These are phyloP conservation scores for Mythimna lalbum DNA, from an alignment of 2,888 invertebrate genomes.

Conservation along the genomic window DNA sequence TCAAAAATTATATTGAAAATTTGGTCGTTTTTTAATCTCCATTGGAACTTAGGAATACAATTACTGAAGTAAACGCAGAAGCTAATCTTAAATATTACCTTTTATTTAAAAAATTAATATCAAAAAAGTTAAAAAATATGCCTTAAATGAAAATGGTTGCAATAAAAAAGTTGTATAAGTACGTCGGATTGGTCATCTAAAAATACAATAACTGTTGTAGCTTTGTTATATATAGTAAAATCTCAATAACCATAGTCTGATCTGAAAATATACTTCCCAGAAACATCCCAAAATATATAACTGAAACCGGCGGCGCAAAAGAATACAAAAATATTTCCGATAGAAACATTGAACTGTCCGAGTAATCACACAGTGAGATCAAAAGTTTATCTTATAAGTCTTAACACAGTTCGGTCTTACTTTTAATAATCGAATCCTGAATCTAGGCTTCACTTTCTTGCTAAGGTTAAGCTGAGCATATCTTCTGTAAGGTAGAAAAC, in stretches of 20 bases:
- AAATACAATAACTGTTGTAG: too few relatives aligned
- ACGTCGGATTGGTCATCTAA: too few relatives aligned
- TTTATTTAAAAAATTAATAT: too few relatives aligned
- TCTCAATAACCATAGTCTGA: background rate
- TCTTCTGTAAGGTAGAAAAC: conserved; percentile 38
- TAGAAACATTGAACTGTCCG: conserved; percentile 17
- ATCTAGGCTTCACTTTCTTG: background rate
- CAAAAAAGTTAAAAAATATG: too few relatives aligned
- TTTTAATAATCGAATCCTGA: conserved; percentile 16
- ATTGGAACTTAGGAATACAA: too few relatives aligned
- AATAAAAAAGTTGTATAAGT: too few relatives aligned
- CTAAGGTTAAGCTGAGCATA: background rate
- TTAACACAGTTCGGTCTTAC: conserved; percentile 17
- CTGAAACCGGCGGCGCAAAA: too few relatives aligned
- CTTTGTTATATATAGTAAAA: background rate
- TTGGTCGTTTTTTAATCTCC: too few relatives aligned
- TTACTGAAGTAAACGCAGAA: too few relatives aligned
- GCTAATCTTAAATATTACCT: too few relatives aligned
- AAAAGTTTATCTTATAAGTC: conserved; percentile 26
- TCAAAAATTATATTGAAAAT: too few relatives aligned
- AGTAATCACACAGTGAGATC: conserved; percentile 28
- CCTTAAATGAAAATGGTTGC: too few relatives aligned
- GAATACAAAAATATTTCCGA: conserved; percentile 12
- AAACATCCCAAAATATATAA: background rate
- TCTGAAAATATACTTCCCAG: background rate